phyloP scores from a whole-genome alignment of 2,888 invertebrate species.

The Bellardia bayeri region DNA sequence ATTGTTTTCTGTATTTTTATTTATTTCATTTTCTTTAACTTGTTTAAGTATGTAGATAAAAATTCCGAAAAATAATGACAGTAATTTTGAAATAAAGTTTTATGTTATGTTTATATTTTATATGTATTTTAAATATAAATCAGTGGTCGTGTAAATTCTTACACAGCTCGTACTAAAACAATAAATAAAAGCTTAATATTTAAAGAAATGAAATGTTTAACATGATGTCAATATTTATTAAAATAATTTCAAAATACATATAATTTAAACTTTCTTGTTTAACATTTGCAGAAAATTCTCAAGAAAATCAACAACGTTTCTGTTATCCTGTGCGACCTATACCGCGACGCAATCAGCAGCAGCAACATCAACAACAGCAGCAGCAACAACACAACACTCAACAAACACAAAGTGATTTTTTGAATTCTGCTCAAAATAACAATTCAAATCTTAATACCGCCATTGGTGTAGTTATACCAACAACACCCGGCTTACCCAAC shows the following conservation, averaged over 20 bases:
- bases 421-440: slow-evolving; percentile 62
- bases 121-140: too few relatives aligned
- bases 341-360: slow-evolving; percentile 78
- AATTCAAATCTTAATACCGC: slow-evolving; percentile 75
- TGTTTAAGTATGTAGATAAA: too few relatives aligned
- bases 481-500: slow-evolving; percentile 77
- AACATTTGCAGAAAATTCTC: slow-evolving; percentile 76
- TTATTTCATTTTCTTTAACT: slow-evolving; percentile 15
- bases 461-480: slow-evolving; percentile 82
- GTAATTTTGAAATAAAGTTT: too few relatives aligned
- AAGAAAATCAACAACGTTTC: slow-evolving; percentile 82
- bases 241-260: too few relatives aligned
- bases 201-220: too few relatives aligned
- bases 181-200: too few relatives aligned
- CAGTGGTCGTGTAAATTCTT: too few relatives aligned
- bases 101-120: too few relatives aligned
- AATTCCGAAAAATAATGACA: too few relatives aligned
- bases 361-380: slow-evolving; percentile 31
- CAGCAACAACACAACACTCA: slow-evolving; percentile 71
- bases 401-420: slow-evolving; percentile 69
- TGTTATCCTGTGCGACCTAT: slow-evolving; percentile 84
- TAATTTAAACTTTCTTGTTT: slow-evolving; percentile 13
- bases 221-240: too few relatives aligned
- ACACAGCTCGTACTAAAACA: too few relatives aligned
- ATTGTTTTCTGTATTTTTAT: slow-evolving; percentile 44